A percentile compares a stretch with the other conserved stretches of the same genome.
Conservation (phyloP, 2,797 vertebrate species). For the Heterohyrax brucei region DNA sequence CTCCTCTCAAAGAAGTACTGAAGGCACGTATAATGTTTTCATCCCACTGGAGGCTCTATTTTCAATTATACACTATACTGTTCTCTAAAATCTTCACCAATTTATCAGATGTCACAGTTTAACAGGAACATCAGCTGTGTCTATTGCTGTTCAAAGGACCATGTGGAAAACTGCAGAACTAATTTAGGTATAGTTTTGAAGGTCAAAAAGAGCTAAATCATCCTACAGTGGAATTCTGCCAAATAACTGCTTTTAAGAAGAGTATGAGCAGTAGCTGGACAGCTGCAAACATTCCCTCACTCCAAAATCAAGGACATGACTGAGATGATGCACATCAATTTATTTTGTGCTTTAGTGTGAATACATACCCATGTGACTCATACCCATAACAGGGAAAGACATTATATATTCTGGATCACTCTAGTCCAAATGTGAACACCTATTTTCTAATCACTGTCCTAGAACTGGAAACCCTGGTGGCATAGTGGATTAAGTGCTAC, state of each 20-base stretch:
- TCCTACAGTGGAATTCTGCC: slow-evolving; percentile 12
- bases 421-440: background rate
- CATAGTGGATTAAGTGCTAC: too few species aligned
- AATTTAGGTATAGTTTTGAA: background rate
- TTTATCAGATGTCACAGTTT: slow-evolving; percentile 17
- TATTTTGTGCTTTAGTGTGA: background rate
- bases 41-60: background rate
- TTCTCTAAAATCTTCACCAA: slow-evolving; percentile 63
- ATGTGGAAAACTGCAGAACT: slow-evolving; percentile 13
- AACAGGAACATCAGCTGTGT: slow-evolving; percentile 46
- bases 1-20: background rate
- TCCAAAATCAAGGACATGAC: slow-evolving; percentile 43
- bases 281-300: background rate
- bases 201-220: background rate
- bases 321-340: background rate
- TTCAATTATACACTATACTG: slow-evolving; percentile 31
- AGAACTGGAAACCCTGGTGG: background rate
- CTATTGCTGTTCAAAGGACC: background rate
- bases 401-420: background rate
- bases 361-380: background rate
- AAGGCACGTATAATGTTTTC: background rate
- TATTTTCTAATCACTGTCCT: background rate
- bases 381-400: background rate
- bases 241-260: slow-evolving; percentile 41
- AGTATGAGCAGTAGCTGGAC: background rate